Conservation (phyloP, 2,888 invertebrate genomes). For the Idaea straminata region DNA sequence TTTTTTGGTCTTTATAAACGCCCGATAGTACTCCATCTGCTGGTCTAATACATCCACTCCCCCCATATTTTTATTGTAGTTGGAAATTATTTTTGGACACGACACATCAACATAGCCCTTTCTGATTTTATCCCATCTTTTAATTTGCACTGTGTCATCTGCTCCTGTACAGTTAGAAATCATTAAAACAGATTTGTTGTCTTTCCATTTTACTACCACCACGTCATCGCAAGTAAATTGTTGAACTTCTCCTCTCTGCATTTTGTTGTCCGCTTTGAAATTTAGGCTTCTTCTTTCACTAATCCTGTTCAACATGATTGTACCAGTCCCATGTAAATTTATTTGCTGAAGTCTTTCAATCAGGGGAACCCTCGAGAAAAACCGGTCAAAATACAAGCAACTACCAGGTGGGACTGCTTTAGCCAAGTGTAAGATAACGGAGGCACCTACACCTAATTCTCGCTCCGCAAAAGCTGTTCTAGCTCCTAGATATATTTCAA, state of each 20-base stretch:
- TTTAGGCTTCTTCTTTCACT: slow-evolving; percentile 19
- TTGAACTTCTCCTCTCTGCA: slow-evolving; percentile 22
- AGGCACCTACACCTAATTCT: slow-evolving; percentile 22
- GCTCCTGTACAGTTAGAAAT: slow-evolving; percentile 3
- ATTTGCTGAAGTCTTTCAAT: slow-evolving; percentile 19
- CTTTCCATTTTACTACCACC: slow-evolving; percentile 24
- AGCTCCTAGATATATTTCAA: slow-evolving; percentile 26
- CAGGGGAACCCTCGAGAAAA: slow-evolving; percentile 26
- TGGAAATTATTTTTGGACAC: neutral
- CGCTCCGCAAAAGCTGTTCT: slow-evolving; percentile 20
- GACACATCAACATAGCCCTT: neutral
- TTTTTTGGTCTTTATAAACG: too few species aligned
- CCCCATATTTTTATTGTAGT: slow-evolving; percentile 4
- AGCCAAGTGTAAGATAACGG: slow-evolving; percentile 23
- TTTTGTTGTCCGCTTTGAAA: slow-evolving; percentile 24
- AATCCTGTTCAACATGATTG: slow-evolving; percentile 29
- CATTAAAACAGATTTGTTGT: slow-evolving; percentile 20
- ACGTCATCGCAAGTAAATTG: slow-evolving; percentile 18
- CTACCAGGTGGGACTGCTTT: slow-evolving; percentile 25
- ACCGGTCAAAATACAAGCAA: slow-evolving; percentile 24
- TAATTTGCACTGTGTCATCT: neutral
- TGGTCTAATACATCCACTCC: slow-evolving; percentile 3
- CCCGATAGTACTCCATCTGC: slow-evolving; percentile 3
- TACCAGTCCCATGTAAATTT: slow-evolving; percentile 25
- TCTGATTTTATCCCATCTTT: slow-evolving; percentile 2